phyloP scores from a whole-genome alignment of 2,888 invertebrate genomes.

The Caenorhabditis sp. region DNA sequence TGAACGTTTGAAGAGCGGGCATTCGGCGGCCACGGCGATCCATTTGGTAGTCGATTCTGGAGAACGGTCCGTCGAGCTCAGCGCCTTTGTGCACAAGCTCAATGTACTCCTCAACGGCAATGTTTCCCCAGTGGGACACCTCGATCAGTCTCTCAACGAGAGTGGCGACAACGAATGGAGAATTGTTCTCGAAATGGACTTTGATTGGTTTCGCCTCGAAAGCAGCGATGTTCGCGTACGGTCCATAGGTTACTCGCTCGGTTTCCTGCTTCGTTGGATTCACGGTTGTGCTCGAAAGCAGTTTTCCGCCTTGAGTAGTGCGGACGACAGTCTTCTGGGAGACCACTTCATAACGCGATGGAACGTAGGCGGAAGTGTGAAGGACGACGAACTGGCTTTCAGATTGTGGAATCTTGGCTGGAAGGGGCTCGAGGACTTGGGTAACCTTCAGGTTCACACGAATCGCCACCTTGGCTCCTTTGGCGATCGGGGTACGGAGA shows the following conservation, averaged over 20 bases:
- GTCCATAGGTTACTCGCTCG: conserved; percentile 89
- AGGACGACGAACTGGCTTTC: conserved; percentile 94
- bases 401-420: conserved; percentile 90
- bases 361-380: conserved; percentile 88
- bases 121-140: conserved; percentile 96
- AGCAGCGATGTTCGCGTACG: conserved; percentile 86
- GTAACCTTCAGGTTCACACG: conserved; percentile 86
- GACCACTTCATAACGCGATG: conserved; percentile 87
- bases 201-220: conserved; percentile 84
- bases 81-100: conserved; percentile 95
- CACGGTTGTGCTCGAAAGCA: conserved; percentile 56
- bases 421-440: conserved; percentile 88
- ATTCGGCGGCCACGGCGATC: conserved; percentile 88
- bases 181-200: conserved; percentile 95
- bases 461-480: conserved; percentile 69
- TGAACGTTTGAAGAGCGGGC: conserved; percentile 92
- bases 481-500: conserved; percentile 63
- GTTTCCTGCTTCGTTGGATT: conserved; percentile 89
- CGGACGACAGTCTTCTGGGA: conserved; percentile 89
- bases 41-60: conserved; percentile 96
- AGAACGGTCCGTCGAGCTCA: conserved; percentile 87
- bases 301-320: conserved; percentile 57
- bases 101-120: conserved; percentile 94
- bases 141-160: conserved; percentile 89
- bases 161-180: conserved; percentile 94